Evolutionary conservation across 2,797 vertebrate genomes (phyloP), one percentile per base, ranked within the genome.

Genomic region (Typhlichthys eigenmanni): DNA sequence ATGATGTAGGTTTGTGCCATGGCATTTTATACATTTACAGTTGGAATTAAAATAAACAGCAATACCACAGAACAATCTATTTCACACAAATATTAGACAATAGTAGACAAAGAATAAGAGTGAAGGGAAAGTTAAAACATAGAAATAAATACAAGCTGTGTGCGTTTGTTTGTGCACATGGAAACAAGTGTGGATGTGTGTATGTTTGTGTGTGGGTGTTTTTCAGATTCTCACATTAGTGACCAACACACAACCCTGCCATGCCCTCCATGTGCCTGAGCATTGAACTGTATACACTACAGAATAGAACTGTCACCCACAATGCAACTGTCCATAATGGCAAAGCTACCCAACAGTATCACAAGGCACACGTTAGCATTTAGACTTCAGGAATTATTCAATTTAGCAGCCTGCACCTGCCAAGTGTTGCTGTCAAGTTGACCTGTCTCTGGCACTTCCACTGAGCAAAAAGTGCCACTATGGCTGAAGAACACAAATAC

Each of bases 321-420:
- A 55, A 64, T 55, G 43, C 38, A 59, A 63, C 47, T 29, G 49
- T 32, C 50, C 1, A n/a, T 13, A 5, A 60, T 46, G 56, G 16
- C 12, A 32, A 24, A 11, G 9, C 8, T n/a, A 59, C 29, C 10
- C 50, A 47, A 52, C 57, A 64, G n/a, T 16, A 65, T 64, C 17
- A 14, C 47, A 1, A 50, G 4, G 14, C 6, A 13, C 50, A 68
- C 66, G 55, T 72, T 55, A 34, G 67, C 49, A 24, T 62, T 46
- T 13, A 14, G 49, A 61, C 38, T 57, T 55, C n/a, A 47, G 46
- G 62, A 19, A 19, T 19, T 58, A 49, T 57, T 58, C 52, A 58
- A 59, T 66, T 34, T 74, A 68, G 59, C n/a, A n/a, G 4, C 16
- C 60, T 16, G 56, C 61, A 68, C 57, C 58, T 68, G 57, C 60